Base-by-base conservation (phyloP, 2,797 vertebrate species). In the Xiphophorus birchmanni region DNA sequence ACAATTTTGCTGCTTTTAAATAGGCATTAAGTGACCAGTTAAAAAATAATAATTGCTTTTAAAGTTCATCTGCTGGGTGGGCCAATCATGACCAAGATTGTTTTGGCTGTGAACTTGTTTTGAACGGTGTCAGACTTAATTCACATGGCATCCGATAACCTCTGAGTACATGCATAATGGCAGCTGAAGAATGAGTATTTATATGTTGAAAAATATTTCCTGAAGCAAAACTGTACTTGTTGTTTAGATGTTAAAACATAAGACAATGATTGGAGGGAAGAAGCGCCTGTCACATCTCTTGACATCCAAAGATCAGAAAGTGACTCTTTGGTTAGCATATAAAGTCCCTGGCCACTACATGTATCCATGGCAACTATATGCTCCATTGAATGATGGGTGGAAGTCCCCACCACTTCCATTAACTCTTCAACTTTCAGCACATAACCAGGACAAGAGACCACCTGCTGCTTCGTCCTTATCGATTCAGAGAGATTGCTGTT, bases 21-120 rank as follows among this genome's bases (percentile, higher is more conserved):
- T 44, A 52, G 0, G 54, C 48, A 3, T 32, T 75, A 84, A 85
- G 84, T 32, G 76, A 74, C 54, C 72, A 60, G 77, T 79, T 75
- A 80, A 86, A 82, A 63, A 32, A 10, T 1, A 2, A 5, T 18
- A 26, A 81, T 60, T 77, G 52, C 5, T 15, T 73, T 79, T 78
- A 65, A 72, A 11, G 13, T 73, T 44, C 47, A 65, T 63, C 58
- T 65, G 65, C 76, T 56, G 74, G 65, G 54, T 50, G 37, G 72
- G 35, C 72, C 60, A 67, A 78, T 54, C 50, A 72, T 29, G 42
- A 40, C 21, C 21, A 69, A 42, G 37, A 21, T 44, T 60, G 40
- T 58, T 58, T 50, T 75, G 26, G 71, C 56, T 23, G 56, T n/a
- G 9, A n/a, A 58, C 7, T 32, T 60, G 13, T 50, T 76, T 58